phyloP scores from a whole-genome alignment of 2,888 invertebrate species.

The Gandaritis pyraliata region DNA sequence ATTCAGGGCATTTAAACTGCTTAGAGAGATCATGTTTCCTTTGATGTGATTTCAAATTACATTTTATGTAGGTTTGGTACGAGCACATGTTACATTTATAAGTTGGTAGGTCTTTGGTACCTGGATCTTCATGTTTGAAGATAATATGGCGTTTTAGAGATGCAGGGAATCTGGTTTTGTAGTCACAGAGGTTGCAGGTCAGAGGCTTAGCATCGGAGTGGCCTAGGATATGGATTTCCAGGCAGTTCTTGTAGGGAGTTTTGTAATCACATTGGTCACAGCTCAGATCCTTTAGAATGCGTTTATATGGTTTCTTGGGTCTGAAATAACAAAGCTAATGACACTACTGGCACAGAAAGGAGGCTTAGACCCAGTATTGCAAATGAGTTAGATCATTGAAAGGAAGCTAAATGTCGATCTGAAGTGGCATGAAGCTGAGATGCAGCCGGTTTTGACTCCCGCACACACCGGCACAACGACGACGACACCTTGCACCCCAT shows the following conservation, averaged over 20 bases:
- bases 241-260: constrained; percentile 57
- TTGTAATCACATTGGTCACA: constrained; percentile 51
- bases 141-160: constrained; percentile 57
- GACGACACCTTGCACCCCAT: too few species aligned
- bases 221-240: constrained; percentile 53
- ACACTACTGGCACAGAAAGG: background rate
- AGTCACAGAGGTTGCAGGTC: constrained; percentile 55
- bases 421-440: too few species aligned
- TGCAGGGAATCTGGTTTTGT: constrained; percentile 58
- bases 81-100: constrained; percentile 42
- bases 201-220: constrained; percentile 55
- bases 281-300: constrained; percentile 46
- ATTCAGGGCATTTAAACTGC: constrained; percentile 14
- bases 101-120: constrained; percentile 1
- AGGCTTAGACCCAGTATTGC: too few species aligned
- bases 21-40: constrained; percentile 29
- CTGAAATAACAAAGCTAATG: constrained; percentile 18
- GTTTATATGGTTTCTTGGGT: background rate
- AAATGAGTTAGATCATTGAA: too few species aligned
- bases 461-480: too few species aligned
- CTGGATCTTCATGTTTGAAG: constrained; percentile 51
- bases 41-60: constrained; percentile 52
- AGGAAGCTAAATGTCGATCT: too few species aligned
- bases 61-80: constrained; percentile 45
- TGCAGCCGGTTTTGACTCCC: too few species aligned